Percentiles rank a stretch among this genome's conserved stretches.
phyloP scores from a whole-genome alignment of 2,113 vertebrate genomes.

The Ranitomeya variabilis region DNA sequence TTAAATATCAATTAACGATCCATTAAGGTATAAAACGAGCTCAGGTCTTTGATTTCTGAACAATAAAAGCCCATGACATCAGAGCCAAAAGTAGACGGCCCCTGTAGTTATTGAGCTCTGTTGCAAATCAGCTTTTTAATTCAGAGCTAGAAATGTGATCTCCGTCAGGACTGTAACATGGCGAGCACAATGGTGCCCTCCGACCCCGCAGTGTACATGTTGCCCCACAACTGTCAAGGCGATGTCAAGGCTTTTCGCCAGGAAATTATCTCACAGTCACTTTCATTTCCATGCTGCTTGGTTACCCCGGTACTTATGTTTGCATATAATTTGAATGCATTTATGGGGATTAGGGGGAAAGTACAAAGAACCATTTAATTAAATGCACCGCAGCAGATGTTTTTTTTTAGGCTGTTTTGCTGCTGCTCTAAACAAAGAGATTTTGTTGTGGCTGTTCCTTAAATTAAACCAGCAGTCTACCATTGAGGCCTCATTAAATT shows the following conservation, averaged over 20 bases:
- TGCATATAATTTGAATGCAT: conserved; percentile 38
- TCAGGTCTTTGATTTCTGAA: neutral
- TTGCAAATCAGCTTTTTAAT: neutral
- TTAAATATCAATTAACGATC: too few species aligned
- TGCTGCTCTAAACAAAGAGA: conserved; percentile 48
- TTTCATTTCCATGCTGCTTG: neutral
- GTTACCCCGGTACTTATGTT: conserved; percentile 45
- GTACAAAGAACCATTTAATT: conserved; percentile 52
- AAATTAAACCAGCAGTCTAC: conserved; percentile 55
- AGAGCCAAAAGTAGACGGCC: neutral
- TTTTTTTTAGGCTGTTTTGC: conserved; percentile 37
- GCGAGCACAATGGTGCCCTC: neutral
- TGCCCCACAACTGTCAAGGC: conserved; percentile 29
- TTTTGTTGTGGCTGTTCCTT: conserved; percentile 47
- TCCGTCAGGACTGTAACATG: neutral
- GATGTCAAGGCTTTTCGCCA: neutral
- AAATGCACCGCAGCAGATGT: conserved; percentile 51
- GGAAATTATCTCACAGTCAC: neutral
- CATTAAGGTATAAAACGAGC: neutral
- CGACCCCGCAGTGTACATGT: neutral
- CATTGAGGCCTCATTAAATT: conserved; percentile 33
- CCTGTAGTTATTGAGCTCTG: neutral
- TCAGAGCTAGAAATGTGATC: neutral
- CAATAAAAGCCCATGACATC: neutral
- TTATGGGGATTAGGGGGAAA: conserved; percentile 42